Percentiles rank a stretch among this genome's conserved stretches.
Evolutionary conservation across 1,140 invertebrate genomes (phyloP).

Genomic region (Atta texana): DNA sequence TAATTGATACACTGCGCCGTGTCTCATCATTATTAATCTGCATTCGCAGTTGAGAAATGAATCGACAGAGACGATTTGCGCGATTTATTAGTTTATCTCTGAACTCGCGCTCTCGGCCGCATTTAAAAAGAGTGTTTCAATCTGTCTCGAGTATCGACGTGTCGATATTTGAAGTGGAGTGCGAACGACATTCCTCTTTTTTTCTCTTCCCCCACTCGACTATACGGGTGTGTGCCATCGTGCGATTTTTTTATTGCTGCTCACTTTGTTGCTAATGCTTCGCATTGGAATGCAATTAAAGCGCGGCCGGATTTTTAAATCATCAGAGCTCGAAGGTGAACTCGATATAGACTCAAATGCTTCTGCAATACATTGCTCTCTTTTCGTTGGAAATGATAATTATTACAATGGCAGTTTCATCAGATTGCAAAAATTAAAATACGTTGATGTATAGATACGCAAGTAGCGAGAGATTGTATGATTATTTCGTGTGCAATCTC

Average conservation of each 20-base stretch:
- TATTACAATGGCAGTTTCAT: background rate
- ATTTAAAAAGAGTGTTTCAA: conserved; percentile 53
- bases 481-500: background rate
- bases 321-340: background rate
- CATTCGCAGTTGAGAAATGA: conserved; percentile 32
- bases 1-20: conserved; percentile 66
- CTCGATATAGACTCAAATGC: background rate
- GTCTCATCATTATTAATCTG: conserved; percentile 47
- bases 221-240: background rate
- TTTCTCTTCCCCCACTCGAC: background rate
- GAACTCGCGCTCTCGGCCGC: background rate
- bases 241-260: conserved; percentile 55
- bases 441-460: too few relatives aligned
- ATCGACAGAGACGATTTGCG: conserved; percentile 64
- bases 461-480: background rate
- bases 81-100: conserved; percentile 66
- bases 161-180: conserved; percentile 54
- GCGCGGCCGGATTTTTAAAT: conserved; percentile 17
- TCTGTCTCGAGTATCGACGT: conserved; percentile 52
- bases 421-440: background rate
- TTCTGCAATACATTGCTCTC: background rate
- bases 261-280: conserved; percentile 55
- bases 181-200: conserved; percentile 41
- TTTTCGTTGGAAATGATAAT: conserved; percentile 5
- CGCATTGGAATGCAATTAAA: conserved; percentile 32